These are phyloP conservation scores for Petromus typicus DNA, from an alignment of 2,113 vertebrate species.

Conservation along the genomic window DNA sequence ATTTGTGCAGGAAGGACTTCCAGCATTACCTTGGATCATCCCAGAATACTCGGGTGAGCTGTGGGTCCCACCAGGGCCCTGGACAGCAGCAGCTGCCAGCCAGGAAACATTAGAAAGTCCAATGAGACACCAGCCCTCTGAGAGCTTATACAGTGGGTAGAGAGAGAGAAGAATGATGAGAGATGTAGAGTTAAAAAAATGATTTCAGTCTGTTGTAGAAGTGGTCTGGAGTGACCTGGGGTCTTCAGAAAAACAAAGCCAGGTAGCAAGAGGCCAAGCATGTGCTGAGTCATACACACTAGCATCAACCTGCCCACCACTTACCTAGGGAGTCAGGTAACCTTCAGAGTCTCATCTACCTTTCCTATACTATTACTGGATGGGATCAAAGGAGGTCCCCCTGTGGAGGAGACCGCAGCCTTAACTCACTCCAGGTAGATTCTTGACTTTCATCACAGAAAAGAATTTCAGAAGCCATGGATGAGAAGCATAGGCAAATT, in stretches of 20 bases:
- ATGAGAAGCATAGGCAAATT: background rate
- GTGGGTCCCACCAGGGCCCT: too few relatives aligned
- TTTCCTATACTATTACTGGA: background rate
- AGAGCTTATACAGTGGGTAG: too few relatives aligned
- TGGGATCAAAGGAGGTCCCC: background rate
- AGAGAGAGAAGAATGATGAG: too few relatives aligned
- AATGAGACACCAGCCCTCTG: too few relatives aligned
- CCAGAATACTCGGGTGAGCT: too few relatives aligned
- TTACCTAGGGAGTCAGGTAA: fast-evolving
- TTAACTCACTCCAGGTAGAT: background rate
- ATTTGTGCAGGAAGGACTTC: too few relatives aligned
- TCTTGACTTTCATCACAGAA: background rate
- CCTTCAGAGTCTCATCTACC: background rate
- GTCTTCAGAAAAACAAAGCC: background rate
- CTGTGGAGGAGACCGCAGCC: background rate
- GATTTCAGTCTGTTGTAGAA: background rate
- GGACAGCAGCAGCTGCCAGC: too few relatives aligned
- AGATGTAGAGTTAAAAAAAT: too few relatives aligned
- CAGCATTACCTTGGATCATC: too few relatives aligned
- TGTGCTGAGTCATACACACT: fast-evolving
- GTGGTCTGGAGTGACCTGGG: background rate
- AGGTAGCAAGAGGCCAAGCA: background rate
- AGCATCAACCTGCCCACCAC: background rate
- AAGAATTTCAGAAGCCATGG: background rate
- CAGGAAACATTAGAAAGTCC: too few relatives aligned